These are phyloP conservation scores for Sula dactylatra DNA, from an alignment of 2,113 vertebrate species.

Conservation along the genomic window DNA sequence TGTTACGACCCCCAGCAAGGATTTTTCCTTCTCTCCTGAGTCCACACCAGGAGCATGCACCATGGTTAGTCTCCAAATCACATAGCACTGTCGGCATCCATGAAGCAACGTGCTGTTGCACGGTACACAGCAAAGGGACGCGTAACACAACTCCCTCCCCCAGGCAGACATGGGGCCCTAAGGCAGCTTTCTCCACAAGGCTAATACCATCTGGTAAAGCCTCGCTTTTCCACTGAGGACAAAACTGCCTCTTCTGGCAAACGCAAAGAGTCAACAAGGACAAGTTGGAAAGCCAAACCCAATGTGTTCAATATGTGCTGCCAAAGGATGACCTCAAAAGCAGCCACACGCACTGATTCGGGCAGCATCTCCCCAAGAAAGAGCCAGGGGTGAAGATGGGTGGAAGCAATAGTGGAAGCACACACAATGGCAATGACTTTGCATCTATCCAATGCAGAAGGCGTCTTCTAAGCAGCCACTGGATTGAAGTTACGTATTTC, in stretches of 20 bases:
- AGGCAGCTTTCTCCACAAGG: neutral
- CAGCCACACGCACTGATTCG: neutral
- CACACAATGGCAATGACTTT: neutral
- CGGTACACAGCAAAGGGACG: neutral
- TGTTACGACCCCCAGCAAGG: neutral
- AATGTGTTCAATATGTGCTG: neutral
- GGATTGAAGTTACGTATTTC: neutral
- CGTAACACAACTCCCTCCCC: neutral
- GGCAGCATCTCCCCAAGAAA: neutral
- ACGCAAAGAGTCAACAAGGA: neutral
- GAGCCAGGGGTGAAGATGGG: neutral
- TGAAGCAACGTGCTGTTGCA: neutral
- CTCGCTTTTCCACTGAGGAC: neutral
- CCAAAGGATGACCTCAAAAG: neutral
- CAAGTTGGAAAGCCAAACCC: neutral
- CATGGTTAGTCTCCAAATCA: neutral
- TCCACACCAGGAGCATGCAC: neutral
- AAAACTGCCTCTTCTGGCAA: neutral
- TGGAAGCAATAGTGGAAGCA: rapidly evolving
- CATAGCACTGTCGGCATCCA: neutral
- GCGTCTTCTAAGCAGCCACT: neutral
- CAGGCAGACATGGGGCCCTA: rapidly evolving
- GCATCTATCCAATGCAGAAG: neutral
- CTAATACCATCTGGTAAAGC: neutral
- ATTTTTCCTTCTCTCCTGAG: neutral